Evolutionary conservation across 1,140 invertebrate genomes (phyloP), one percentile per base, ranked within the genome.

Genomic region (Steinernema feltiae): DNA sequence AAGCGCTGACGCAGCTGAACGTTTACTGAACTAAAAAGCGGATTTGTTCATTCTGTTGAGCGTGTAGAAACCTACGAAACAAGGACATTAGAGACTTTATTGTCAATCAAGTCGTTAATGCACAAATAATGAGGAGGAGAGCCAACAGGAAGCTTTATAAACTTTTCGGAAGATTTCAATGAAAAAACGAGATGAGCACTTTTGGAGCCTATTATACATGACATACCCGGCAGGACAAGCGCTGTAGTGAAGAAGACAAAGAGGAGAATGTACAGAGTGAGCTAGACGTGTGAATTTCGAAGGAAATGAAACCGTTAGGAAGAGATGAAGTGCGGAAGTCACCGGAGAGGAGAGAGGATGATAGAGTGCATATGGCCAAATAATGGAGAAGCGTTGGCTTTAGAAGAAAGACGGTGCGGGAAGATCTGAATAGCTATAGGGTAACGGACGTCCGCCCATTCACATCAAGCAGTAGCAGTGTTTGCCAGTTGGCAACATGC

Each of bases 161-260:
- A 63, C 3, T n/a, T 63, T 63, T 63, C 12, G 24, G 53, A 21
- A 63, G 24, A 63, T 63, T 63, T 63, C 7, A 63, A n/a, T n/a
- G 53, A 7, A 63, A 27, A 63, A 63, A 46, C 2, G 24, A 12
- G 53, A 27, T 63, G 53, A 63, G 53, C 53, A 63, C 53, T 63
- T 46, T 63, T 17, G 24, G 53, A 63, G 53, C 53, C 53, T 63
- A 63, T 63, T 63, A 63, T 63, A 63, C 24, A 63, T 63, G 53
- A 63, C 53, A 63, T 63, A 63, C 53, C 53, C 53, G 53, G 53
- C 53, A 63, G 53, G 53, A 63, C 15, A 63, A 63, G 53, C 53
- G 53, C 53, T 63, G 53, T 63, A 63, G 53, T 63, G 53, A 63
- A 63, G 24, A 63, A 17, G 12, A 27, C 7, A 27, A 63, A 63